Base-by-base conservation (phyloP, 2,113 vertebrate genomes). In the Neolamprologus longior region DNA sequence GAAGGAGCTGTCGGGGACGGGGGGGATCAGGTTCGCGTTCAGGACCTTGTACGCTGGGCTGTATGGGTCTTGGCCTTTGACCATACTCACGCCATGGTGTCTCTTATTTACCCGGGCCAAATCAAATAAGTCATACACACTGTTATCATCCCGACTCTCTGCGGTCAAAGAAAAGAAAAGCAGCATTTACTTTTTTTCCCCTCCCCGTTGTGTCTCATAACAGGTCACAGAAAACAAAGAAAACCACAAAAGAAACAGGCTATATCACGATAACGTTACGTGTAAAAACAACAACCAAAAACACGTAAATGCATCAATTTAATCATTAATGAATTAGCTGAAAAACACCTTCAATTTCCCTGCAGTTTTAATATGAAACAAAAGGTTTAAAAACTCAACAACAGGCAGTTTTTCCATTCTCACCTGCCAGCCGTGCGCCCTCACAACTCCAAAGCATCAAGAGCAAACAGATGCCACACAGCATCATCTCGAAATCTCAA, bases 1-100 rank as follows among this genome's bases (percentile, higher is more conserved):
- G 96, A 99, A 97, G 94, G 96, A 97, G 63, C 94, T 94, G 28
- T 99, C 98, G 12, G 98, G 97, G 76, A 99, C 92, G 2, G 97
- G 90, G 90, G 98, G 98, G 90, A 99, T 99, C 93, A 97, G 96
- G 93, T 96, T 96, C 85, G 98, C 96, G 83, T 99, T 97, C 80
- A 99, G 97, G 35, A 99, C 97, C 85, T 97, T 98, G 91, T 98
- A 99, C 52, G 99, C 99, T 2, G 98, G 97, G 93, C 98, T 99
- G 95, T 98, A 96, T 3, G 97, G 93, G 83, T 99, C 98, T 0
- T 94, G 96, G 19, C 99, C 99, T 94, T 97, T 99, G 26, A 98
- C 98, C 85, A 98, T 90, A 31, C 96, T 95, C 61, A 99, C 97
- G 61, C 99, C 99, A 0, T 97, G 91, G 28, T 96, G 91, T 90